Evolutionary conservation across 2,113 vertebrate species (phyloP).

Genomic region (Seriola dumerili): DNA sequence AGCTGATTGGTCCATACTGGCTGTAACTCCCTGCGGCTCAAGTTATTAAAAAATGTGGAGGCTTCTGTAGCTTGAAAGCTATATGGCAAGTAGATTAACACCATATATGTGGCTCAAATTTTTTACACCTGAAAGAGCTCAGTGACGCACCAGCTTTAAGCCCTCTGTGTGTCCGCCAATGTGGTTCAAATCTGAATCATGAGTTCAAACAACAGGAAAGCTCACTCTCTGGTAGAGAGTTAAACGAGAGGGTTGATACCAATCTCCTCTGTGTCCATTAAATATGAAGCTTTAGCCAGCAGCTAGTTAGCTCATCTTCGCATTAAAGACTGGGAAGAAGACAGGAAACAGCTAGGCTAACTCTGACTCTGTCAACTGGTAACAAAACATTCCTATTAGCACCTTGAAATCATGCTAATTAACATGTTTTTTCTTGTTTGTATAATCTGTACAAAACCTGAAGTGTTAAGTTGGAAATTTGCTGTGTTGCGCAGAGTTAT

Average conservation of each 20-base stretch:
- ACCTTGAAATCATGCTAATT: neutral
- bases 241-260: neutral
- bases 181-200: neutral
- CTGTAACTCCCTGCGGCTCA: slow-evolving; percentile 17
- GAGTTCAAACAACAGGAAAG: neutral
- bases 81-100: neutral
- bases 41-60: neutral
- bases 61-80: neutral
- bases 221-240: neutral
- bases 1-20: slow-evolving; percentile 32
- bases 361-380: neutral
- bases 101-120: neutral
- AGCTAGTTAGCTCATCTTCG: too few relatives aligned
- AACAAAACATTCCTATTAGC: neutral
- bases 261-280: too few relatives aligned
- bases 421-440: neutral
- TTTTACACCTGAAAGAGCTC: neutral
- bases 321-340: neutral
- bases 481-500: too few relatives aligned
- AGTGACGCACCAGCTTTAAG: neutral
- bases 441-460: too few relatives aligned
- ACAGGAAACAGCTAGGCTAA: neutral
- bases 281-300: too few relatives aligned
- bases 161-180: neutral
- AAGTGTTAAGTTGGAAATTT: too few relatives aligned